Percentiles rank a stretch among this genome's conserved stretches.
Conservation (phyloP, 1,140 invertebrate genomes). For the Pseudomyrmex flavicornis region DNA sequence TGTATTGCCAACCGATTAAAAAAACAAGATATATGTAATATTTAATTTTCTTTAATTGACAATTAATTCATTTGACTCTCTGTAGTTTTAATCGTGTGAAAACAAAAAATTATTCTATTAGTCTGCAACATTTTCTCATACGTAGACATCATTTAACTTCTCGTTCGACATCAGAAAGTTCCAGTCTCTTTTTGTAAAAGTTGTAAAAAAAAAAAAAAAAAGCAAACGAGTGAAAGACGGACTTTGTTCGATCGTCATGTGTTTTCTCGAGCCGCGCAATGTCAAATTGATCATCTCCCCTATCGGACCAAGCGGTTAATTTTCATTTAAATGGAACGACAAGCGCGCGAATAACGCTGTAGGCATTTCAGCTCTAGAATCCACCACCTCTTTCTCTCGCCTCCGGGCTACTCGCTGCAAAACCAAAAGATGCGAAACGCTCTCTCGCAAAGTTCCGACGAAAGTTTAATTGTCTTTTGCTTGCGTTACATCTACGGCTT, state of each 20-base stretch:
- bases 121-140: no score
- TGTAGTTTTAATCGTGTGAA: no score
- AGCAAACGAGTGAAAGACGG: no score
- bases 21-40: no score
- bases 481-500: conserved; percentile 64
- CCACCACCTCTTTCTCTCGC: conserved; percentile 44
- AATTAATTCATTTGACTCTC: no score
- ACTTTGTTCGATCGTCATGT: not conserved
- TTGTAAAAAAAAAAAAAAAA: no score
- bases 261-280: conserved; percentile 24
- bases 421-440: conserved; percentile 63
- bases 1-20: no score
- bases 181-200: not conserved
- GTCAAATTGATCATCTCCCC: conserved; percentile 73
- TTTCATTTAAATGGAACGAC: conserved; percentile 83
- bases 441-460: conserved; percentile 74
- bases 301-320: conserved; percentile 71
- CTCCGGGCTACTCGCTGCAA: conserved; percentile 39
- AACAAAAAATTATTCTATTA: no score
- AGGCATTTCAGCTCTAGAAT: conserved; percentile 52
- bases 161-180: not conserved
- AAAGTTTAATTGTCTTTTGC: conserved; percentile 81
- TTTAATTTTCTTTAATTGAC: no score
- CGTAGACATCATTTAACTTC: no score
- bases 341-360: conserved; percentile 49